Base-by-base conservation (phyloP, 2,888 invertebrate species). In the Caenorhabditis becei region DNA sequence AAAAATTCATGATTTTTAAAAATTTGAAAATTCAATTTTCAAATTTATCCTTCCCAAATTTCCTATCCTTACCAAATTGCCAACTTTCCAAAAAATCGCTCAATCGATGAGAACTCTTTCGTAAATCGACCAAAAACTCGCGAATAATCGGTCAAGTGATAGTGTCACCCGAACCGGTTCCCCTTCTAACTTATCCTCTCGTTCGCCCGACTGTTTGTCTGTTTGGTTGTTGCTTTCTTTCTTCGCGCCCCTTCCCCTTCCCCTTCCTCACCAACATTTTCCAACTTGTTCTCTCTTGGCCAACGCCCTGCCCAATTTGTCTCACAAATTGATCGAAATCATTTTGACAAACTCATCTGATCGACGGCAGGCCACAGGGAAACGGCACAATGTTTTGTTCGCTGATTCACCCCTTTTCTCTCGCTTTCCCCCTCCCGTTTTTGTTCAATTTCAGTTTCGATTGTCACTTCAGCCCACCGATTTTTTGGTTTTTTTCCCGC, bases 181-280 rank as follows among this genome's bases (percentile, higher is more conserved):
- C 26, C 47, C 47, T 49, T 49, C 49, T 53, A 71, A 62, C 51
- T 61, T 71, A 62, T 61, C 62, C 58, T 35, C 58, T 53, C 41
- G 59, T 35, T 61, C 61, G 51, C 32, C 49, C 51, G 44, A 63
- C 72, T 72, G 63, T 72, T 72, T 72, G 72, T 37, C 62, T 71
- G 71, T 71, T 71, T 71, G 51, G 71, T 71, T 71, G 71, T 71
- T 71, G 54, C 71, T 61, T 70, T 70, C 70, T 59, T 69, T n/a
- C n/a, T n/a, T n/a, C 41, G 16, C 23, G 24, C 47, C 49, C 35
- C 53, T 47, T 51, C 49, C n/a, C 61, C 20, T 35, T 28, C 54
- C n/a, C 53, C 62, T 16, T 16, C 16, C 41, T 41, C 16, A 16
- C 70, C 41, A 71, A 71, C 71, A 65, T 65, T 63, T 72, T 72